Conservation (phyloP, 2,888 invertebrate genomes). For the Conistra vaccinii region DNA sequence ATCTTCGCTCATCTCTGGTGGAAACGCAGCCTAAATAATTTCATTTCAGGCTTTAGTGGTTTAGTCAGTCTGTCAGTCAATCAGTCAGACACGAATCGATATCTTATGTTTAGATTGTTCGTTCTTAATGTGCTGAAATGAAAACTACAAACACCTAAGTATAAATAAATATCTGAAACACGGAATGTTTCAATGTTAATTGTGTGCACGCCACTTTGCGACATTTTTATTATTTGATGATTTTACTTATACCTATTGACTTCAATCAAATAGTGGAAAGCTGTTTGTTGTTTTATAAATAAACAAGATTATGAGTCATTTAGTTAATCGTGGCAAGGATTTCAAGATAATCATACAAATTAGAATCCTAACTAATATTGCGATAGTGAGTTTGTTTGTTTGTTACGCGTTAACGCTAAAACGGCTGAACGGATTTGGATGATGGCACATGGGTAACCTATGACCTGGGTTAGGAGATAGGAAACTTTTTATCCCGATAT, state of each 20-base stretch:
- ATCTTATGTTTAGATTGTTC: neutral
- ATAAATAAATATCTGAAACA: conserved; percentile 28
- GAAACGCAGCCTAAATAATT: too few species aligned
- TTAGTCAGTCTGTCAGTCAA: neutral
- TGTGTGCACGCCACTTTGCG: conserved; percentile 25
- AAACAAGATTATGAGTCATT: neutral
- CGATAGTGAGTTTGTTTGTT: too few species aligned
- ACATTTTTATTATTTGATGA: conserved; percentile 21
- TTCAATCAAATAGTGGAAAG: conserved; percentile 23
- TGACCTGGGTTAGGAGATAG: too few species aligned
- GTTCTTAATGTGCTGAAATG: conserved; percentile 11
- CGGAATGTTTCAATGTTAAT: conserved; percentile 20
- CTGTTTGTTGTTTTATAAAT: neutral
- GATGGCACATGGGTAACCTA: too few species aligned
- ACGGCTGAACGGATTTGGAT: too few species aligned
- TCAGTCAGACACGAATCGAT: conserved; percentile 7
- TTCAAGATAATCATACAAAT: too few species aligned
- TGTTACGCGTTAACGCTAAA: too few species aligned
- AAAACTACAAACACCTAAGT: conserved; percentile 1
- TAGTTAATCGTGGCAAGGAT: too few species aligned
- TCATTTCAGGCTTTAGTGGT: neutral
- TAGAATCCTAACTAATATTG: too few species aligned
- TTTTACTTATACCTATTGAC: conserved; percentile 14
- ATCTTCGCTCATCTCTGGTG: too few species aligned
- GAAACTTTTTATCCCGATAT: too few species aligned